Evolutionary conservation across 2,888 invertebrate species (phyloP), one percentile per base, ranked within the genome.

Genomic region (Coelinius sp.): DNA sequence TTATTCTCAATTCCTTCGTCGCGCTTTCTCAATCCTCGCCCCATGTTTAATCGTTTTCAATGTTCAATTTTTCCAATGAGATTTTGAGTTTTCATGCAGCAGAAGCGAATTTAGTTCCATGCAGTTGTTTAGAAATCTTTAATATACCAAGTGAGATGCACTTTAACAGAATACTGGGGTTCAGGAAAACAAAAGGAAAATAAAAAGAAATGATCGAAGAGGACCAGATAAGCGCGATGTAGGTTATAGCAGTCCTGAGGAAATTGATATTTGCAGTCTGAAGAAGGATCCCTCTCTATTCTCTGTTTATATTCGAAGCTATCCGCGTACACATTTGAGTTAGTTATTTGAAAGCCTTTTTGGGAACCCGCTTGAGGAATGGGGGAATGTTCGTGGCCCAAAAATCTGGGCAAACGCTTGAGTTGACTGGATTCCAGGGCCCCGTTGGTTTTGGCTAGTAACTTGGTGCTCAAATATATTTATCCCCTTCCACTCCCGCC

Each of bases 341-440:
- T 59, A 59, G 59, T 59, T 35, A 53, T 53, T 53, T 12, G n/a
- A 17, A 8, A 25, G 56, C 31, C 17, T 59, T 25, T 59, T 59
- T 35, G 22, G 17, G 25, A 64, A 64, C 38, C 53, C 65, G 56
- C 38, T 70, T 53, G 41, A 38, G 14, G 1, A 2, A n/a, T 31
- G 35, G 68, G 78, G 75, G 71, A 76, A 74, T 70, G 65, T 74
- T 76, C 59, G 24, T 68, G 68, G 70, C 75, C 71, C 69, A 49
- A 62, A 78, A 80, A 81, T 82, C 82, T 79, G 76, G 80, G 78
- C 80, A 80, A 83, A 81, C 82, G 83, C 82, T 83, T 82, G 44
- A 82, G 77, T 79, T 81, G 83, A 82, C 83, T 83, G 83, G 83
- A 83, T 82, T 82, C 77, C 81, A 82, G 83, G 63, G 80, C 81